Conservation (phyloP, 2,113 vertebrate genomes). For the Pelodiscus sinensis region DNA sequence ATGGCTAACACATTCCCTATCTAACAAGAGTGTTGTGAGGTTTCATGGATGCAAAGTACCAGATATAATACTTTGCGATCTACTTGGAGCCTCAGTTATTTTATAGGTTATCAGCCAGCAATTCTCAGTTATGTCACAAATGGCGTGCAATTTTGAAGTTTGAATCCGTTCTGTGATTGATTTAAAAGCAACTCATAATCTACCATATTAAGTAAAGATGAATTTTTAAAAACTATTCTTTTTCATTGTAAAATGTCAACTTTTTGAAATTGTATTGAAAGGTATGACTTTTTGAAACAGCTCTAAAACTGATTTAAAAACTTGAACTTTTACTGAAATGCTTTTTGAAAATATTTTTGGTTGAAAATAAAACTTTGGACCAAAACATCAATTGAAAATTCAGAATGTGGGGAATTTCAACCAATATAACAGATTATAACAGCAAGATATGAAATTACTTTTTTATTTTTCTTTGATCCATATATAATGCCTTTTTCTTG, state of each 20-base stretch:
- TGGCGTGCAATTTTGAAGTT: not conserved
- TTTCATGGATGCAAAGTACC: not conserved
- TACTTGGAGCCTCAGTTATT: not conserved
- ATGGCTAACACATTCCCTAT: not conserved
- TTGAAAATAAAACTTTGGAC: not conserved
- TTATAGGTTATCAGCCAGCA: not conserved
- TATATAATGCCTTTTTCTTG: not conserved
- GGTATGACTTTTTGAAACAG: not conserved
- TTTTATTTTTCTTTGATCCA: not conserved
- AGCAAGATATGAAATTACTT: not conserved
- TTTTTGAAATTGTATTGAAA: not conserved
- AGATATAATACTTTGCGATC: not conserved
- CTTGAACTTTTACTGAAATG: not conserved
- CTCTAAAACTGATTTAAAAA: not conserved
- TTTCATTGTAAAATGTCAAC: not conserved
- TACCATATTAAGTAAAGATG: not conserved
- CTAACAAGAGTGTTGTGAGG: not conserved
- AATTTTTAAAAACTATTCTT: rapidly evolving
- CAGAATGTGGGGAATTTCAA: not conserved
- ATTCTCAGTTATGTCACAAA: not conserved
- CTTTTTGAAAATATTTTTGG: not conserved
- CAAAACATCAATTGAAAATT: not conserved
- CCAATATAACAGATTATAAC: not conserved
- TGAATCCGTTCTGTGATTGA: not conserved
- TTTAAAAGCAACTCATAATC: too few species aligned